These are phyloP conservation scores for Buathra laborator DNA, from an alignment of 2,888 invertebrate genomes.

Conservation along the genomic window DNA sequence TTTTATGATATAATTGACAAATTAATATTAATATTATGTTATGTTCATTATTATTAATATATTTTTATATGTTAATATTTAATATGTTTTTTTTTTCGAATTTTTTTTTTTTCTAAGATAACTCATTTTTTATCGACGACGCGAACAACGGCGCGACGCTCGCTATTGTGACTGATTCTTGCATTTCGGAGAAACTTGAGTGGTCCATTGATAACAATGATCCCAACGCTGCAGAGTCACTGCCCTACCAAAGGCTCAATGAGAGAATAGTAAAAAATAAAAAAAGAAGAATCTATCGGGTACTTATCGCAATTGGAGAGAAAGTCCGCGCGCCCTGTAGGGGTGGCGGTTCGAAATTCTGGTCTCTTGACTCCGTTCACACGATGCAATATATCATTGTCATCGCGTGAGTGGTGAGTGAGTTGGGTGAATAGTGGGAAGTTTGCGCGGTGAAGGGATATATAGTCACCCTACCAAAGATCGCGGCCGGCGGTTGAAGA, in stretches of 20 bases:
- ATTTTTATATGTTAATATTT: too few species aligned
- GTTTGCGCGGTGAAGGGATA: not conserved
- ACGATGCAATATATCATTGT: slow-evolving; percentile 33
- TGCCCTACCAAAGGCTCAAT: not conserved
- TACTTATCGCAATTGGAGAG: slow-evolving; percentile 27
- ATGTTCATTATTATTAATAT: too few species aligned
- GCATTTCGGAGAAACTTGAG: too few species aligned
- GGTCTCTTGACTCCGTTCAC: slow-evolving; percentile 15
- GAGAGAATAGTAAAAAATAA: not conserved
- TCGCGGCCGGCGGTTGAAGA: not conserved
- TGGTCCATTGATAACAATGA: too few species aligned
- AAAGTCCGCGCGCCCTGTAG: not conserved
- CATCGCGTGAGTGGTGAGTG: slow-evolving; percentile 10
- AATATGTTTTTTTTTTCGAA: too few species aligned
- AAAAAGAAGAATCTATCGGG: not conserved
- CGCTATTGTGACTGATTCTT: too few species aligned
- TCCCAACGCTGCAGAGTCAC: not conserved
- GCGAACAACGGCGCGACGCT: too few species aligned
- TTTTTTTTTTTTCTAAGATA: too few species aligned
- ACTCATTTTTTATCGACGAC: too few species aligned
- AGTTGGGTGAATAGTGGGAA: not conserved
- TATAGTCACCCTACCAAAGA: not conserved
- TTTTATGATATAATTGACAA: too few species aligned
- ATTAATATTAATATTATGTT: too few species aligned
- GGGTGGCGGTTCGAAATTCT: slow-evolving; percentile 16